A percentile compares a stretch with the other conserved stretches of the same genome.
Conservation (phyloP, 2,888 invertebrate species). For the Papilio gigon region DNA sequence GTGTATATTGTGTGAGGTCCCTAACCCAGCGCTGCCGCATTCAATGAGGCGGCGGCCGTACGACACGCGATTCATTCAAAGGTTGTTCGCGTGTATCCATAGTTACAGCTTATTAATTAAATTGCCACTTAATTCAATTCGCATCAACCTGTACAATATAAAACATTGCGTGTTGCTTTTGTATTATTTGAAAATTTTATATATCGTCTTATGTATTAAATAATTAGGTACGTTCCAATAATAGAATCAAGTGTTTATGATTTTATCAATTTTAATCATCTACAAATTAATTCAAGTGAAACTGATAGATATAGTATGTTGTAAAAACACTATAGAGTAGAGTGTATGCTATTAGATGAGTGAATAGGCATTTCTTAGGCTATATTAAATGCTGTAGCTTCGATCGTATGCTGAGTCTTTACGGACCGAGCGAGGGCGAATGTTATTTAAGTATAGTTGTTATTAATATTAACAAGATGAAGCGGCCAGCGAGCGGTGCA, state of each 20-base stretch:
- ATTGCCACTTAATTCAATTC: slow-evolving; percentile 32
- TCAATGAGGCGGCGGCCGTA: neutral
- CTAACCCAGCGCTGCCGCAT: no score
- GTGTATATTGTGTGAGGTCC: no score
- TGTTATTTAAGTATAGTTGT: slow-evolving; percentile 26
- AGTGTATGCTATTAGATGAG: no score
- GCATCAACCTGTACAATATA: neutral
- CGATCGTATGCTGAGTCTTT: neutral
- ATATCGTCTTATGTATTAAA: slow-evolving; percentile 8
- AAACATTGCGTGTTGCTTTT: neutral
- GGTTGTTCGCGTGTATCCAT: slow-evolving; percentile 9
- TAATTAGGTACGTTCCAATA: neutral
- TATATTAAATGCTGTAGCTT: neutral
- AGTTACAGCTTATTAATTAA: slow-evolving; percentile 25
- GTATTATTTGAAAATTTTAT: slow-evolving; percentile 18
- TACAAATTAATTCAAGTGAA: neutral
- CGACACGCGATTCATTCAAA: slow-evolving; percentile 16
- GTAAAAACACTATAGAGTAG: no score
- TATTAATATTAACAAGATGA: neutral
- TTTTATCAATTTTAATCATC: neutral
- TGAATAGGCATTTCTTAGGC: no score
- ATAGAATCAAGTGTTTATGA: neutral
- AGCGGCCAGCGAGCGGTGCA: slow-evolving; percentile 1
- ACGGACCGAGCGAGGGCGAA: neutral
- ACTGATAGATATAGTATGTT: neutral